Conservation (phyloP, 2,797 vertebrate species). For the Loris lydekkerianus region DNA sequence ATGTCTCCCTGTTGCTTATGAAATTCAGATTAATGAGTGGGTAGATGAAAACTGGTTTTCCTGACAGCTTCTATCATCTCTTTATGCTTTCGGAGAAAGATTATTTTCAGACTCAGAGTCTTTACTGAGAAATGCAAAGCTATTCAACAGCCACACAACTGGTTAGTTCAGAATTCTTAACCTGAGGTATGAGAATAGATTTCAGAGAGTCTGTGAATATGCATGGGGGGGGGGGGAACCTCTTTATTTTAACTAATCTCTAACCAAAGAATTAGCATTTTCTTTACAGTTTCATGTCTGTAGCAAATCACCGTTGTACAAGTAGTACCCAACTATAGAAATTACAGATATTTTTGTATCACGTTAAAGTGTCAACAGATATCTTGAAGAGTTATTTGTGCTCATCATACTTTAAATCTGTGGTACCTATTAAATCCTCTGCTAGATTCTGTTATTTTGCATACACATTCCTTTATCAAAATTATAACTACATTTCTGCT, state of each 20-base stretch:
- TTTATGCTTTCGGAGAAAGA: not conserved
- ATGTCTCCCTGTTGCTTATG: not conserved
- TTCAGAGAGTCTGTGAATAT: not conserved
- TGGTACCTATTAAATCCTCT: not conserved
- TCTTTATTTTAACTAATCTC: not conserved
- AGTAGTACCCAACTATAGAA: not conserved
- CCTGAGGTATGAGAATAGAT: not conserved
- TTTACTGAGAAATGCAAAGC: not conserved
- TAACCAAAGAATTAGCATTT: not conserved
- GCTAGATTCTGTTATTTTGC: not conserved
- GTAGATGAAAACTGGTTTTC: not conserved
- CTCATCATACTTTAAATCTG: not conserved
- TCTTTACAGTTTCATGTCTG: not conserved
- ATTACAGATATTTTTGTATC: not conserved
- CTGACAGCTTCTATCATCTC: not conserved
- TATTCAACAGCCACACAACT: not conserved
- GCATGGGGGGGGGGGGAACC: no score
- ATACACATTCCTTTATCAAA: not conserved
- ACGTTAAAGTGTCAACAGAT: not conserved
- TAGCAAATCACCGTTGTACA: not conserved
- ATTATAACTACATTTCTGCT: not conserved
- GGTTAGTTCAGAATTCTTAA: not conserved
- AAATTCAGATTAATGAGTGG: not conserved
- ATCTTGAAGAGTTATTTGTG: not conserved
- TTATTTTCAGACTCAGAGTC: constrained; percentile 39